Percentiles rank a stretch among this genome's conserved stretches.
phyloP scores from a whole-genome alignment of 2,113 vertebrate species.

The Sorex fumeus region DNA sequence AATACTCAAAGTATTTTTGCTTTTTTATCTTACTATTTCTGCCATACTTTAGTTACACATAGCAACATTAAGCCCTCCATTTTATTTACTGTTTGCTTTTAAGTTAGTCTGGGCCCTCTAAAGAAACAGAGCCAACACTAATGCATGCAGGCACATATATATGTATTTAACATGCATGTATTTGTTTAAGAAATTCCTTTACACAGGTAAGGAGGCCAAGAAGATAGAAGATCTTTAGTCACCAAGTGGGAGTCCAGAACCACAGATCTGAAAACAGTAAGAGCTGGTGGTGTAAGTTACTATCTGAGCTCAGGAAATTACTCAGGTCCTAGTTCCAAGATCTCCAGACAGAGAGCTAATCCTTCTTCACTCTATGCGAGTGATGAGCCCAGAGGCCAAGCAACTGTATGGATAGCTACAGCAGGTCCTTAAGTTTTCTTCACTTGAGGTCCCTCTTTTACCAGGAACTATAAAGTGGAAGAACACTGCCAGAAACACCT shows the following conservation, averaged over 20 bases:
- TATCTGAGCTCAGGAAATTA: not conserved
- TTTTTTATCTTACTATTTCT: slow-evolving; percentile 39
- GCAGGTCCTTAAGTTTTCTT: not conserved
- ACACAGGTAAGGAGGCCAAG: not conserved
- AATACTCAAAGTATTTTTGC: not conserved
- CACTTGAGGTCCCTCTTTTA: too few relatives aligned
- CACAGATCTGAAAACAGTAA: not conserved
- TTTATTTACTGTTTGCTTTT: slow-evolving; percentile 5
- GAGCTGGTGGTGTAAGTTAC: not conserved
- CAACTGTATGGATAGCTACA: not conserved
- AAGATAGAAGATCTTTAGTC: not conserved
- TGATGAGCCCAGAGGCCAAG: not conserved
- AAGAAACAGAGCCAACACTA: not conserved
- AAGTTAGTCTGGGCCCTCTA: not conserved
- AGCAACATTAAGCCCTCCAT: not conserved
- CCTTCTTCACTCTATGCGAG: not conserved
- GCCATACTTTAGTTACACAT: slow-evolving; percentile 25
- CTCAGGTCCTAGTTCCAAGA: not conserved
- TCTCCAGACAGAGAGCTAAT: not conserved
- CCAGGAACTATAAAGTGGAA: too few relatives aligned
- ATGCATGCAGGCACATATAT: not conserved
- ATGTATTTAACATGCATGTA: not conserved
- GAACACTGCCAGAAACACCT: too few relatives aligned
- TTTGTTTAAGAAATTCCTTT: not conserved
- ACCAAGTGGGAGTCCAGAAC: not conserved